A percentile compares a stretch with the other conserved stretches of the same genome.
phyloP scores from a whole-genome alignment of 2,797 vertebrate species.

The Notamacropus eugenii region DNA sequence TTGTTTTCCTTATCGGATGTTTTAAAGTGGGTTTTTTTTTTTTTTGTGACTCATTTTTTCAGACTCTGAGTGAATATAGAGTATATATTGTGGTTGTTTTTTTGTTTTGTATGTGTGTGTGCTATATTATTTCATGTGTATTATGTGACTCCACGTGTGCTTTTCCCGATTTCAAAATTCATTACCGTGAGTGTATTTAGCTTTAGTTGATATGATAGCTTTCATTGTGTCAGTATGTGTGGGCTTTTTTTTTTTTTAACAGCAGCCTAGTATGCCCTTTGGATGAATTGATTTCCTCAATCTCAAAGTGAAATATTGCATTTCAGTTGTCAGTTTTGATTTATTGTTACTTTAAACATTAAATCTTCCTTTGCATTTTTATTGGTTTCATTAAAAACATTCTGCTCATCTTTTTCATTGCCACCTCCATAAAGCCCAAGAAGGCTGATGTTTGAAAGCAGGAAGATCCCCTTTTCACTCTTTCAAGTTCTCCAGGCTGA shows the following conservation, averaged over 20 bases:
- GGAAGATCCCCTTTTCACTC: conserved; percentile 46
- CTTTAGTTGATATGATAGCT: conserved; percentile 62
- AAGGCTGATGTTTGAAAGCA: conserved; percentile 61
- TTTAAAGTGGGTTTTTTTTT: no score
- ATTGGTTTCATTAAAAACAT: conserved; percentile 89
- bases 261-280: conserved; percentile 83
- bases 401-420: conserved; percentile 84
- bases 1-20: no score
- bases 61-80: conserved; percentile 10
- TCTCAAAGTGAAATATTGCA: conserved; percentile 87
- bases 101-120: accelerated
- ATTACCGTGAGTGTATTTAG: conserved; percentile 67
- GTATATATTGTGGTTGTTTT: not conserved
- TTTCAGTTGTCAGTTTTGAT: conserved; percentile 88
- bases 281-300: conserved; percentile 87
- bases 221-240: conserved; percentile 68
- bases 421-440: conserved; percentile 76
- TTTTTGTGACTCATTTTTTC: not conserved
- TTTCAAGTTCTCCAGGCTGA: conserved; percentile 34
- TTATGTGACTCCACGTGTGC: conserved; percentile 33
- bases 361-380: conserved; percentile 89
- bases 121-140: not conserved
- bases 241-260: conserved; percentile 63
- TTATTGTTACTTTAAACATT: conserved; percentile 88
- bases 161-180: conserved; percentile 47